Evolutionary conservation across 2,113 vertebrate species (phyloP).

Genomic region (Cyprinodon tularosa): DNA sequence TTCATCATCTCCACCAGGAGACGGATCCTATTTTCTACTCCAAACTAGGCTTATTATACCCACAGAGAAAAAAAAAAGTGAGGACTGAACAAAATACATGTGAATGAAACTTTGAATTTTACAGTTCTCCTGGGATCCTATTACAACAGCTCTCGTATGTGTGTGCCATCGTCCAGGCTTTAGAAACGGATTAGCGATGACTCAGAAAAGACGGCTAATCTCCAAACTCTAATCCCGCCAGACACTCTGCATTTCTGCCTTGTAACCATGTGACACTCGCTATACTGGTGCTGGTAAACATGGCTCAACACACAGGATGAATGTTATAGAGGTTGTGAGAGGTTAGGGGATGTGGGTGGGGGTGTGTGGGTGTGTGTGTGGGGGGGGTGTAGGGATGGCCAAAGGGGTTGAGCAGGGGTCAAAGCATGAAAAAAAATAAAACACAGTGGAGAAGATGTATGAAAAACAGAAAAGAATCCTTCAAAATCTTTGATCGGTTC

Average conservation of each 20-base stretch:
- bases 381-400: neutral
- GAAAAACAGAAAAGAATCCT: constrained; percentile 24
- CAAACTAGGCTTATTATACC: neutral
- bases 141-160: constrained; percentile 51
- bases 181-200: constrained; percentile 67
- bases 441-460: constrained; percentile 14
- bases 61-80: neutral
- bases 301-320: constrained; percentile 39
- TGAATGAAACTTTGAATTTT: constrained; percentile 44
- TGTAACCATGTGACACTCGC: constrained; percentile 25
- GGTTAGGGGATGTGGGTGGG: neutral
- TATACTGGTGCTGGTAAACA: constrained; percentile 40
- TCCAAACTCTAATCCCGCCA: constrained; percentile 55
- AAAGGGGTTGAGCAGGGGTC: constrained; percentile 2
- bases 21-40: neutral
- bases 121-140: constrained; percentile 67
- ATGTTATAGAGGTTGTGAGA: constrained; percentile 24
- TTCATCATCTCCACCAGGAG: neutral
- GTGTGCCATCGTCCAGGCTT: constrained; percentile 31
- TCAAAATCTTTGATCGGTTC: constrained; percentile 53
- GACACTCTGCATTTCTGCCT: constrained; percentile 41
- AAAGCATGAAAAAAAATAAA: constrained; percentile 1
- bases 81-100: constrained; percentile 9
- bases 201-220: constrained; percentile 68
- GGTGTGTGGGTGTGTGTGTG: too few species aligned